A percentile compares a stretch with the other conserved stretches of the same genome.
Conservation (phyloP, 2,113 vertebrate species). For the Saguinus midas region DNA sequence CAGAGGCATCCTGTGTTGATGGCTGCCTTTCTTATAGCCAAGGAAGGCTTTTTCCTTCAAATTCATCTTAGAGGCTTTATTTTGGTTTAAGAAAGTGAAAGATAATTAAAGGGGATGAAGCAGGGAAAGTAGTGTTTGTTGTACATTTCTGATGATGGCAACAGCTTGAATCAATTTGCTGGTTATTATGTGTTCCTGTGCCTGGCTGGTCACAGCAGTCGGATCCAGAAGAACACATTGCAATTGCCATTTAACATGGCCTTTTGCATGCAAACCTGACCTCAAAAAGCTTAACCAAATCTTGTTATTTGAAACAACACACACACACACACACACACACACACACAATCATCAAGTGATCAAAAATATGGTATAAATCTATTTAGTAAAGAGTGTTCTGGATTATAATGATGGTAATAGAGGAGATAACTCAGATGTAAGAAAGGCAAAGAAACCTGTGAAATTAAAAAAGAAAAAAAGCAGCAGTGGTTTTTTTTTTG, state of each 20-base stretch:
- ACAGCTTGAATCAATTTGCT: constrained; percentile 69
- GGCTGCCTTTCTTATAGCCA: neutral
- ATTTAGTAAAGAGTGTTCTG: constrained; percentile 7
- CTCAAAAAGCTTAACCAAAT: constrained; percentile 25
- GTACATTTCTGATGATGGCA: constrained; percentile 34
- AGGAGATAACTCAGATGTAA: neutral
- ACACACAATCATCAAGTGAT: neutral
- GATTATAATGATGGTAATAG: neutral
- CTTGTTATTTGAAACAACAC: constrained; percentile 44
- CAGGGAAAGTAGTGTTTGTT: constrained; percentile 17
- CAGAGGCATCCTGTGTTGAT: neutral
- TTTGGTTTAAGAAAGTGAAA: constrained; percentile 49
- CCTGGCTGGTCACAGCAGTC: constrained; percentile 40
- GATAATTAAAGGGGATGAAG: constrained; percentile 43
- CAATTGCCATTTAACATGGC: neutral
- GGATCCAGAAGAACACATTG: neutral
- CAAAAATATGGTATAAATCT: constrained; percentile 24
- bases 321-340: neutral
- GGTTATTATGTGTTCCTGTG: constrained; percentile 42
- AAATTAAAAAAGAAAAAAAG: neutral
- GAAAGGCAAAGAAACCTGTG: constrained; percentile 17
- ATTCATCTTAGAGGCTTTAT: constrained; percentile 38
- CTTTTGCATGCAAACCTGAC: constrained; percentile 24
- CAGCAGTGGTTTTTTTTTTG: neutral
- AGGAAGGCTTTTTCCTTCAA: constrained; percentile 27